Percentiles rank a stretch among this genome's conserved stretches.
Conservation (phyloP, 2,797 vertebrate genomes). For the Micrastur ruficollis region DNA sequence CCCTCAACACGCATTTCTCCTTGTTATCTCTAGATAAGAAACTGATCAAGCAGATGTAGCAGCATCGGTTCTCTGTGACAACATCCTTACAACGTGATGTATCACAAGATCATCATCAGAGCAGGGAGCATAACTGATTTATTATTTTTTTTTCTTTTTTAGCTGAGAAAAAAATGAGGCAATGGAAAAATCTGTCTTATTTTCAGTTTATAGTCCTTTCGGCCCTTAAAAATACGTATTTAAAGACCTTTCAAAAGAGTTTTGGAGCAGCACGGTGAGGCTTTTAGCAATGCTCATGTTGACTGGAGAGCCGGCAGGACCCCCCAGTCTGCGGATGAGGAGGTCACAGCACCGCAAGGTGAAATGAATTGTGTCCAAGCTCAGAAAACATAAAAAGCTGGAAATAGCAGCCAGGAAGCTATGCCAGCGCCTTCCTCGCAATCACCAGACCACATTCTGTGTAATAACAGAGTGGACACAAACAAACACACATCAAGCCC, state of each 20-base stretch:
- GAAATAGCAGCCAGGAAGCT: neutral
- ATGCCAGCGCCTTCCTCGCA: neutral
- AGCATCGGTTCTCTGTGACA: neutral
- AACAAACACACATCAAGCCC: neutral
- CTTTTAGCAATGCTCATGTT: neutral
- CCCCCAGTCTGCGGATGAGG: neutral
- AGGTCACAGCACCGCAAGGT: neutral
- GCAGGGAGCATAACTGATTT: neutral
- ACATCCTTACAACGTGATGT: neutral
- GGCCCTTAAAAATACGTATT: neutral
- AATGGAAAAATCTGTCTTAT: neutral
- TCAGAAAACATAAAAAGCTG: neutral
- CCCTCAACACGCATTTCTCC: neutral
- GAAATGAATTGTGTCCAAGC: neutral
- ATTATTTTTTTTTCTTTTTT: neutral
- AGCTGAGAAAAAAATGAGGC: neutral
- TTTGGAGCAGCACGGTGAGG: neutral
- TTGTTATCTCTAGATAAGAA: neutral
- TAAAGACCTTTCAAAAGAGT: neutral
- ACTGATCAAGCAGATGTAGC: neutral
- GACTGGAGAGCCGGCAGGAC: accelerated
- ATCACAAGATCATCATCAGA: neutral
- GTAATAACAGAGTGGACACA: neutral
- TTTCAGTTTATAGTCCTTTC: neutral
- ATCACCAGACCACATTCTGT: neutral